Base-by-base conservation (phyloP, 2,888 invertebrate genomes). In the Drosophila koepferae region DNA sequence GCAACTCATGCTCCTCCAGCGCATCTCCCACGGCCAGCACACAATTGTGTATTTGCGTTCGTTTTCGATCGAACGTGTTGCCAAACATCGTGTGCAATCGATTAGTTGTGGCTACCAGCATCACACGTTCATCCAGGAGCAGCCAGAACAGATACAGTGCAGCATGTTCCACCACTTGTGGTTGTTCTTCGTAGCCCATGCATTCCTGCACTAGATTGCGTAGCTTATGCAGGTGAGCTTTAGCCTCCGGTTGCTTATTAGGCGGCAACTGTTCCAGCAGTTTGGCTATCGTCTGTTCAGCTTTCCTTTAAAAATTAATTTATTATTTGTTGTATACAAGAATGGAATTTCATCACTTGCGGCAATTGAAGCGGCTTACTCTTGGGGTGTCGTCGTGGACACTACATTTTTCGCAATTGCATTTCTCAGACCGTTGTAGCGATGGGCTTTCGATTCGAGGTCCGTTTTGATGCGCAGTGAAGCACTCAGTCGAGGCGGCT, bases 391-490 rank as follows among this genome's bases (percentile, higher is more conserved):
- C 79, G 78, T 65, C 84, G 81, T 80, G 72, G 67, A 72, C 48
- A 61, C 49, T 9, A 56, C 10, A 14, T 36, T 14, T 20, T 62
- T 55, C 3, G 68, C 23, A 18, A 44, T 51, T 3, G 40, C 61
- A 10, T 86, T 41, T 8, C 63, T 67, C 12, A 70, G 34, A 9
- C 54, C 48, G 36, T 40, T 76, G 55, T 81, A 72, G 43, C 85
- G 80, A 16, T 89, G 80, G 62, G 91, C 89, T 28, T 89, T 90
- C 3, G 93, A 92, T 63, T 94, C 94, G 23, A 95, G 90, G 64
- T 94, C 92, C 1, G 96, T 95, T 84, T 95, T 95, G 16, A 95
- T 95, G 71, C 96, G 93, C 2, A 96, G 91, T 20, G 95, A 95
- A 79, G 96, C 94, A 12, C 96, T 95, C 58, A 96, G 94, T 59